Evolutionary conservation across 1,140 invertebrate species (phyloP), one percentile per base, ranked within the genome.

Genomic region (Habropoda laboriosa): DNA sequence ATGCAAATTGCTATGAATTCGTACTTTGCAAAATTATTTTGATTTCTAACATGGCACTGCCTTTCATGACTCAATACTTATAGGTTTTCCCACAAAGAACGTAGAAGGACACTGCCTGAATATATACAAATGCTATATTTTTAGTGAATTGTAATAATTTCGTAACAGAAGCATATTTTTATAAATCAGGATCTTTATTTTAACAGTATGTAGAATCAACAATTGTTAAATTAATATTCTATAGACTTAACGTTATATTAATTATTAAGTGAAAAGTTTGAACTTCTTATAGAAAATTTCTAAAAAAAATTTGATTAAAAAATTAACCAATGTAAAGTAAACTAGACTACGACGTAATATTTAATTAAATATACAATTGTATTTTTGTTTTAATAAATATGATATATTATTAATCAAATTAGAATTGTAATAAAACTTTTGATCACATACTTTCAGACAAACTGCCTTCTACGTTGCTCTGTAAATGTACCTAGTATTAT

Each of bases 61-160:
- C 91, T 88, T 86, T 87, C 85, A 81, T 91, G 91, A 90, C 91
- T 91, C 90, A 91, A 92, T 91, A 91, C 83, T 91, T 89, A 88
- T 88, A 89, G 89, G 81, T 82, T 80, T 80, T 72, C 85, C 74
- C 66, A 74, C 78, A 88, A 86, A 89, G 71, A 87, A 88, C 87
- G 89, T 87, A 88, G 86, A 82, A 85, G 82, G 82, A 71, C 89
- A 87, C 81, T 66, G 76, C 82, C 80, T 82, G 79, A 85, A 82
- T 68, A 47, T 40, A 58, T 68, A 47, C 32, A 58, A 35, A 47
- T 24, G 35, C 64, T 71, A 47, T 64, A 61, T 32, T 64, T 64
- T 72, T n/a, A 5, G 12, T 79, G 75, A 32, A 81, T 82, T 86
- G 67, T 81, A 87, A 67, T 82, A 77, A 82, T 72, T 75, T 75